Evolutionary conservation across 2,888 invertebrate genomes (phyloP), one percentile per base, ranked within the genome.

Genomic region (Pachydiplax longipennis): DNA sequence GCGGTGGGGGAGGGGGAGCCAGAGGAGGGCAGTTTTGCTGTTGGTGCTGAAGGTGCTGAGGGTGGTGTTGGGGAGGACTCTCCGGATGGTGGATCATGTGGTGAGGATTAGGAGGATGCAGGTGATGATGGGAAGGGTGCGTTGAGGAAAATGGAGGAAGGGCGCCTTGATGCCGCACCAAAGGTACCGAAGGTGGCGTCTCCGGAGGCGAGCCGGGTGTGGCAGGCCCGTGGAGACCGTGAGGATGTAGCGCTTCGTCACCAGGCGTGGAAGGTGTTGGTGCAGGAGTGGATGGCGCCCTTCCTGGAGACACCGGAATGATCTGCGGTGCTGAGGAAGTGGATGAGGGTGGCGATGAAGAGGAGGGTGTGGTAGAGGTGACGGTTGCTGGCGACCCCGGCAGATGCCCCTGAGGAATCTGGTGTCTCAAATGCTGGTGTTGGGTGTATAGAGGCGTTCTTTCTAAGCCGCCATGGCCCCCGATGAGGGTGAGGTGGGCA

Each of bases 161-260:
- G 48, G 92, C 91, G 44, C 91, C 91, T 90, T 92, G 92, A 90
- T 92, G 92, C 53, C 92, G 91, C 92, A 91, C 93, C 91, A 90
- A 94, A 93, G 90, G 94, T 93, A 92, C 94, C 92, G 92, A 94
- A 92, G 96, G 97, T 22, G 98, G 98, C 18, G 98, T 98, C 93
- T 98, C 97, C 8, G 98, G 98, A 12, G 98, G 97, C 44, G 98
- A 97, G 81, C 97, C 97, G 58, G 98, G 97, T 92, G 94, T 91
- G 93, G 93, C 6, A 93, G 93, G 65, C 93, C 94, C 61, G 58
- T 80, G 40, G 22, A 80, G 58, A 91, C 93, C 92, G 90, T 94
- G 93, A 87, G 94, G 93, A 92, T 94, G 92, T 92, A 94, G 93
- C 96, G 97, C n/a, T 98, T 98, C 22, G 98, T 98, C 93, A 97